Evolutionary conservation across 2,888 invertebrate species (phyloP).

Genomic region (Zaprionus obscuricornis): DNA sequence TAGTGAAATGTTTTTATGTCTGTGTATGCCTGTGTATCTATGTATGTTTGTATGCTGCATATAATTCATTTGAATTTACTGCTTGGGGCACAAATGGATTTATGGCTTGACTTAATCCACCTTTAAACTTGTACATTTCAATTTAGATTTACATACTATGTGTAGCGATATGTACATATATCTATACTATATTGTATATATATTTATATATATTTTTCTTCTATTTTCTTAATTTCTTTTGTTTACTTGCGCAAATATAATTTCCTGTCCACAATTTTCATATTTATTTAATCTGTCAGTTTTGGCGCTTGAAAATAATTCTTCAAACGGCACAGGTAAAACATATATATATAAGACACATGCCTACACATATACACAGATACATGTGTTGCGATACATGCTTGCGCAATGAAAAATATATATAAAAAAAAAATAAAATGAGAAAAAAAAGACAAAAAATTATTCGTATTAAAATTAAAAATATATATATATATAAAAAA

Average conservation of each 20-base stretch:
- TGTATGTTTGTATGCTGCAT: conserved; percentile 15
- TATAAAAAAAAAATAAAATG: background rate
- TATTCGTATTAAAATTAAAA: conserved; percentile 4
- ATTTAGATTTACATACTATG: conserved; percentile 43
- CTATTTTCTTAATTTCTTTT: conserved; percentile 4
- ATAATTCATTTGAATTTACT: conserved; percentile 61
- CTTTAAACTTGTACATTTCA: conserved; percentile 62
- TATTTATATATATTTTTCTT: conserved; percentile 1
- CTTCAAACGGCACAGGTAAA: conserved; percentile 28
- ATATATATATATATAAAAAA: background rate
- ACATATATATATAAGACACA: conserved; percentile 16
- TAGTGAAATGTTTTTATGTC: no score
- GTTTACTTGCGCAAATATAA: conserved; percentile 43
- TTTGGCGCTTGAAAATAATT: conserved; percentile 44
- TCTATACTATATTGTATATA: no score
- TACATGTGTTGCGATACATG: background rate
- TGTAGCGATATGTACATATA: conserved; percentile 3
- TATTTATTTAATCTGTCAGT: conserved; percentile 53
- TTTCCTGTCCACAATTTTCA: conserved; percentile 65
- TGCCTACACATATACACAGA: background rate
- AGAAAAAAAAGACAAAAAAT: conserved; percentile 20
- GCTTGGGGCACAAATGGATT: conserved; percentile 49
- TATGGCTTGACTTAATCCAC: conserved; percentile 76
- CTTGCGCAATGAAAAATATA: no score
- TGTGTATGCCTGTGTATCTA: no score